phyloP scores from a whole-genome alignment of 2,797 vertebrate genomes.

The Urocyon cinereoargenteus region DNA sequence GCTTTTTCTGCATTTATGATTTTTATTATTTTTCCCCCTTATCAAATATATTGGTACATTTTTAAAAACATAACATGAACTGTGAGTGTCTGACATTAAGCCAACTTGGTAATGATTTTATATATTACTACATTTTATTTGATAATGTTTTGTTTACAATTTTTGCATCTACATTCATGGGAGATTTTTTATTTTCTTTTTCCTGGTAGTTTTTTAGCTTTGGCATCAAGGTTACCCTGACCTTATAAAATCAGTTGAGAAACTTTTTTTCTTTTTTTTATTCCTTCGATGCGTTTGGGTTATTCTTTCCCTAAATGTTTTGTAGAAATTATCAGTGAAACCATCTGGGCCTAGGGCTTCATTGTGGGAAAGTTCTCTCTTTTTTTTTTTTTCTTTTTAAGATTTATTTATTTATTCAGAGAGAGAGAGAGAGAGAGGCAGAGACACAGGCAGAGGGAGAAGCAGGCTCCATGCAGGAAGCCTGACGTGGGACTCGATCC shows the following conservation, averaged over 20 bases:
- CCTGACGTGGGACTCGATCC: too few species aligned
- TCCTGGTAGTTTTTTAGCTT: neutral
- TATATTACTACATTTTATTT: neutral
- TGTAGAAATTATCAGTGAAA: neutral
- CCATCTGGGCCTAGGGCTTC: neutral
- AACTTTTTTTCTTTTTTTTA: neutral
- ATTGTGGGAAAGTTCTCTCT: neutral
- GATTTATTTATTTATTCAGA: too few species aligned
- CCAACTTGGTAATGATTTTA: neutral
- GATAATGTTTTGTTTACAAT: neutral
- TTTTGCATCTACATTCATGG: neutral
- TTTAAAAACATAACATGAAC: neutral
- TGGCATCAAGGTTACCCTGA: neutral
- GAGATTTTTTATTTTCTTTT: neutral
- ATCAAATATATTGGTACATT: neutral
- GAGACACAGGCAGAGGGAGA: too few species aligned
- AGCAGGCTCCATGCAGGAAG: too few species aligned
- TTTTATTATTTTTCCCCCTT: neutral
- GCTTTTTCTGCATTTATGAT: neutral
- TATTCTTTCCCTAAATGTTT: neutral
- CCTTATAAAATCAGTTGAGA: conserved; percentile 38
- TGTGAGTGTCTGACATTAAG: neutral
- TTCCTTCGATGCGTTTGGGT: neutral
- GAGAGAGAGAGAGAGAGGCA: too few species aligned
- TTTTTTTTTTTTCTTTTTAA: too few species aligned